Evolutionary conservation across 64 coral and sea anemone species (phyloP).

Genomic region (Porites australiensis): DNA sequence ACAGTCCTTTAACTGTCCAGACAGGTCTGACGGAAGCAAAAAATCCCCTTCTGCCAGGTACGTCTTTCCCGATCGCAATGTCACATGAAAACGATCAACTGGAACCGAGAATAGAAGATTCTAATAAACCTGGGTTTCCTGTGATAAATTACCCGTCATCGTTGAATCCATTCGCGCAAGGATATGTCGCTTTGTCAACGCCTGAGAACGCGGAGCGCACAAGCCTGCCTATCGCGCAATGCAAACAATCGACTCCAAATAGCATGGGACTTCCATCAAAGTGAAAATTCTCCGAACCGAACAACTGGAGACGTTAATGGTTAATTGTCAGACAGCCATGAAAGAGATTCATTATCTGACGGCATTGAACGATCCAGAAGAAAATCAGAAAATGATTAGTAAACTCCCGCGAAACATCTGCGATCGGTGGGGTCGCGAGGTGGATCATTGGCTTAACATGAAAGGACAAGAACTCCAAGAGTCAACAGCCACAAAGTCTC

Average conservation of each 20-base stretch:
- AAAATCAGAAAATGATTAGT: constrained; percentile 17
- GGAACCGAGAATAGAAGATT: not conserved
- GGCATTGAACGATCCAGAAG: not conserved
- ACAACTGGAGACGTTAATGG: constrained; percentile 24
- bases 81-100: not conserved
- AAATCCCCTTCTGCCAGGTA: not conserved
- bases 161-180: not conserved
- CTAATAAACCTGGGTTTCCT: not conserved
- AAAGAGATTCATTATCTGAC: not conserved
- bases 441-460: constrained; percentile 10
- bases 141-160: not conserved
- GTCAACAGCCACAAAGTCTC: not conserved
- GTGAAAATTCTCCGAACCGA: not conserved
- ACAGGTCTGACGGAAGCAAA: not conserved
- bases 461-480: not conserved
- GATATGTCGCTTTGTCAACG: not conserved
- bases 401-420: constrained; percentile 8
- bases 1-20: not conserved
- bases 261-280: not conserved
- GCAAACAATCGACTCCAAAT: not conserved
- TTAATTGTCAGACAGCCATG: constrained; percentile 15
- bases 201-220: not conserved
- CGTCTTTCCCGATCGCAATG: no score
- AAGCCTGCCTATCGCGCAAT: not conserved
- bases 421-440: constrained; percentile 8